Conservation (phyloP, 1,140 invertebrate genomes). For the Thalassaphorura encarpata region DNA sequence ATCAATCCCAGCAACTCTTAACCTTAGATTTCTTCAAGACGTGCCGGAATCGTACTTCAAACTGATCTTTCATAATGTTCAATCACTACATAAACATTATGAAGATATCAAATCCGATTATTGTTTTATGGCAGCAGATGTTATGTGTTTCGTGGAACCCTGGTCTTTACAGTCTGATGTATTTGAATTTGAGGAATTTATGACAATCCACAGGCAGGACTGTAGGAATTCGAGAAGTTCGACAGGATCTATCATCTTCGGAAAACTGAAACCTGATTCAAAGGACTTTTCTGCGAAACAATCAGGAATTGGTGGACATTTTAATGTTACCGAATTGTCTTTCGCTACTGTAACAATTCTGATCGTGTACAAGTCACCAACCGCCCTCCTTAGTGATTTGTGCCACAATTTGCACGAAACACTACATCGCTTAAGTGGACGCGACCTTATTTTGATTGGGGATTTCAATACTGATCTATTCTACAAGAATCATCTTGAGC, state of each 20-base stretch:
- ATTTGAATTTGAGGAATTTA: neutral
- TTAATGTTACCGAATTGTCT: neutral
- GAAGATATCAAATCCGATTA: neutral
- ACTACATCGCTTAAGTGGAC: neutral
- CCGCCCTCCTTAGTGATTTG: neutral
- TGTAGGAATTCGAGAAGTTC: conserved; percentile 2
- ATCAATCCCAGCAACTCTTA: neutral
- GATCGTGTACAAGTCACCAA: conserved; percentile 13
- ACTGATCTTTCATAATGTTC: conserved; percentile 11
- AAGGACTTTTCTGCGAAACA: neutral
- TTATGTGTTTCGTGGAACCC: conserved; percentile 12
- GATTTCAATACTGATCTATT: neutral
- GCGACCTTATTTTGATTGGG: neutral
- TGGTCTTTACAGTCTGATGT: neutral
- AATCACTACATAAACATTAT: neutral
- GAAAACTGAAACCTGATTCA: neutral
- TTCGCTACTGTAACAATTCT: neutral
- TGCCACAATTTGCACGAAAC: neutral
- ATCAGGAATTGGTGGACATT: neutral
- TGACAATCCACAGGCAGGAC: neutral
- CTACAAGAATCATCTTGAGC: no score
- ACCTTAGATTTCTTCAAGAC: neutral
- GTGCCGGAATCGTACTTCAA: neutral
- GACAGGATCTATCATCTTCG: neutral
- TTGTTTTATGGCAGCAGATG: neutral